Base-by-base conservation (phyloP, 2,888 invertebrate species). In the Catonia carolina region DNA sequence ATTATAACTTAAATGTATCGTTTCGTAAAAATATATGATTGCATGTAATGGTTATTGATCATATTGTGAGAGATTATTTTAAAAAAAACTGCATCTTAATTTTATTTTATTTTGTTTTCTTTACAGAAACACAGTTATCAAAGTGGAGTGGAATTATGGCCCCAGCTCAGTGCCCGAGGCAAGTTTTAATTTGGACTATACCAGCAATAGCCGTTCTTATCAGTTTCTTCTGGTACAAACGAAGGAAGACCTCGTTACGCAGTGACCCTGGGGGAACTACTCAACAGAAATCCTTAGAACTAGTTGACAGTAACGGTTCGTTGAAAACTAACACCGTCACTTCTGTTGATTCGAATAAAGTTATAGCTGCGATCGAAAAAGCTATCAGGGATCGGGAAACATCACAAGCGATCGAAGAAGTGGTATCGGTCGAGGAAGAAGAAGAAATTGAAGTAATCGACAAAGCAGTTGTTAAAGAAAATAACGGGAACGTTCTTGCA, bases 161-260 rank as follows among this genome's bases (percentile, higher is more conserved):
- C 76, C 81, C 84, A 72, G 67, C 70, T 63, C 74, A 71, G 66
- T 20, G 41, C 27, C 52, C 58, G 12, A 50, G 59, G 27, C 87
- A 86, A 74, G 73, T 89, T 70, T 78, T 88, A 72, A 82, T 83
- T 78, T 83, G 86, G 81, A 85, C 84, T 68, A 78, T 89, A 68
- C 88, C 89, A 71, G 84, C 86, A 68, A 80, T 88, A 76, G 87
- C 85, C 68, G 79, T 87, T 69, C 77, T 88, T 69, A 77, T 89
- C 73, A 86, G 86, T 67, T 82, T 88, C 72, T 82, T 84, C 72
- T 89, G 88, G 89, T 86, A 85, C 82, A 84, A 82, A 76, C 85
- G 84, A 77, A 86, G 83, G 78, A 82, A 84, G 76, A 80, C 81
- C 73, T 81, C 79, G 70, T 79, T 80, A 72, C 80, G 78, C 79